These are phyloP conservation scores for Cinara cedri DNA, from an alignment of 2,888 invertebrate species.

Conservation along the genomic window DNA sequence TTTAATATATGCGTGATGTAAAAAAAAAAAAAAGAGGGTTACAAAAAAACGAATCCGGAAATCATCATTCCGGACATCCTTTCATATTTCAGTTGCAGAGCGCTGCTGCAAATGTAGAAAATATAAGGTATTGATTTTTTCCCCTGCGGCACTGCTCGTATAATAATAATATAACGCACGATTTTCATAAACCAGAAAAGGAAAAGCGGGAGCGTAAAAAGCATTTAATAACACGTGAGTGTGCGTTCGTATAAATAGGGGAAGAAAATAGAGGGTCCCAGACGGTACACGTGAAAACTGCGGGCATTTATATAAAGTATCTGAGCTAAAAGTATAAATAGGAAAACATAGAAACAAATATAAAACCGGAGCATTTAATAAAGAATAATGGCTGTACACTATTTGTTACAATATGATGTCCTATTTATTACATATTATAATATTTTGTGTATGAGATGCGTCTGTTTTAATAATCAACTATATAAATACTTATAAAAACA, in stretches of 20 bases:
- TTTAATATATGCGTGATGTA: too few relatives aligned
- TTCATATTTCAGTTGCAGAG: background rate
- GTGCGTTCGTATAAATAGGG: background rate
- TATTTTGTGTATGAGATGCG: too few relatives aligned
- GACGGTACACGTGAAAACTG: constrained; percentile 8
- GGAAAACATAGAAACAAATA: background rate
- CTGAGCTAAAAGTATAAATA: constrained; percentile 4
- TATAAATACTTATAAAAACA: too few relatives aligned
- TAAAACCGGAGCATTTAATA: background rate
- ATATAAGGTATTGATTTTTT: constrained; percentile 42
- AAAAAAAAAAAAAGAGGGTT: background rate
- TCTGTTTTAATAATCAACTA: too few relatives aligned
- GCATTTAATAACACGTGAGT: constrained; percentile 38
- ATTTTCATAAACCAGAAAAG: constrained; percentile 27
- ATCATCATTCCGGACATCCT: background rate
- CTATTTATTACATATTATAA: too few relatives aligned
- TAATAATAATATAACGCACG: too few relatives aligned
- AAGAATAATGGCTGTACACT: too few relatives aligned
- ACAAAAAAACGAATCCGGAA: background rate
- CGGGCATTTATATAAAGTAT: constrained; percentile 15
- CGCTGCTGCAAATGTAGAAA: background rate
- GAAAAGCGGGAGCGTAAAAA: constrained; percentile 32
- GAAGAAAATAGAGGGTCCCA: constrained; percentile 10
- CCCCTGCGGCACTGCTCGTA: background rate
- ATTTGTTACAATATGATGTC: too few relatives aligned